Conservation (phyloP, 2,113 vertebrate genomes). For the Phrynosoma platyrhinos region DNA sequence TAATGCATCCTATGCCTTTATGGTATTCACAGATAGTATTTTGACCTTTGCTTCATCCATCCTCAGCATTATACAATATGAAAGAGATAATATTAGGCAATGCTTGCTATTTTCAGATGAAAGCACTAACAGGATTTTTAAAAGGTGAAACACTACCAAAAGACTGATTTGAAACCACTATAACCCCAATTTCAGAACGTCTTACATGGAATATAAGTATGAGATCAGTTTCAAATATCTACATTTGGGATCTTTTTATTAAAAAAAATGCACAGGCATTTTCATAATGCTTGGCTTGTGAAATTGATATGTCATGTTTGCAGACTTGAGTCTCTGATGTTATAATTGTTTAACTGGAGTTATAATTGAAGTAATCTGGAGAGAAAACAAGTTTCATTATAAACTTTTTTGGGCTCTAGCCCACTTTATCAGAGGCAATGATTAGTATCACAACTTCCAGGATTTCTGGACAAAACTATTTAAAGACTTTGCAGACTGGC, state of each 20-base stretch:
- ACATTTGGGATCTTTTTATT: background rate
- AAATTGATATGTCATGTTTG: too few relatives aligned
- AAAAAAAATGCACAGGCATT: too few relatives aligned
- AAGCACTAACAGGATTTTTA: background rate
- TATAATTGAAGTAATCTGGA: too few relatives aligned
- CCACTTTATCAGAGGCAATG: too few relatives aligned
- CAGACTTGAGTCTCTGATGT: too few relatives aligned
- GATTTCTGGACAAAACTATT: too few relatives aligned
- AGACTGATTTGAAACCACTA: background rate
- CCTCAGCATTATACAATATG: background rate
- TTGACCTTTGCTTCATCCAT: background rate
- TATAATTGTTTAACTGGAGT: too few relatives aligned
- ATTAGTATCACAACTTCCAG: too few relatives aligned
- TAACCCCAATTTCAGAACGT: background rate
- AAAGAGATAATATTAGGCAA: background rate
- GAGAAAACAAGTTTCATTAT: too few relatives aligned
- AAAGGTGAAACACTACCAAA: background rate
- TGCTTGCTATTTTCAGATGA: background rate
- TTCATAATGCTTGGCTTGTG: too few relatives aligned
- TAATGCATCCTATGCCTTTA: constrained; percentile 14
- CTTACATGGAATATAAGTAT: background rate
- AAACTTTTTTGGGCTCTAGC: too few relatives aligned
- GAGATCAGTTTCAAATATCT: background rate
- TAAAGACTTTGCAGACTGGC: too few relatives aligned
- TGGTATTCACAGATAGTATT: constrained; percentile 35